Percentiles rank a stretch among this genome's conserved stretches.
Conservation (phyloP, 92 coral and sea anemone species). For the Isaurus tuberculatus region DNA sequence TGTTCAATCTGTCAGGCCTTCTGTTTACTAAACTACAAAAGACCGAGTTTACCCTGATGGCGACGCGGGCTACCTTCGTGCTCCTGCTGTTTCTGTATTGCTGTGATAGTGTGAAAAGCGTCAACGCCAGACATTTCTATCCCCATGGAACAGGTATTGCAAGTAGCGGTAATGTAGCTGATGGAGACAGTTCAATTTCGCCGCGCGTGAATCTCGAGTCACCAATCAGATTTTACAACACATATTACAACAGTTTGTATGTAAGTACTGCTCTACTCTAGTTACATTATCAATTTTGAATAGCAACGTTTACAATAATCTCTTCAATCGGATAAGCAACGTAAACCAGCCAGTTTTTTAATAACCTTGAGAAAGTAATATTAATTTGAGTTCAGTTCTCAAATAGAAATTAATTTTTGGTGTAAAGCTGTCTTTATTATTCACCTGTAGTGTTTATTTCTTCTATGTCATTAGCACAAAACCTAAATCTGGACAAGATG, state of each 20-base stretch:
- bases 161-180: conserved; percentile 5
- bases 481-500: conserved; percentile 16
- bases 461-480: conserved; percentile 14
- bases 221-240: conserved; percentile 64
- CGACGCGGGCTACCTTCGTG: conserved; percentile 17
- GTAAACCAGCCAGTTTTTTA: conserved; percentile 7
- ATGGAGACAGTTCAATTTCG: conserved; percentile 36
- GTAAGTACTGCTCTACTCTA: conserved; percentile 45
- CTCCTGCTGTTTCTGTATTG: conserved; percentile 47
- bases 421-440: conserved; percentile 20
- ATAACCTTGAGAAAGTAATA: conserved; percentile 10
- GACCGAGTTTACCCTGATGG: conserved; percentile 22
- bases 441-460: conserved; percentile 28
- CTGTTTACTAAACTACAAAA: background rate
- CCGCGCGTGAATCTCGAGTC: conserved; percentile 58
- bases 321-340: conserved; percentile 29
- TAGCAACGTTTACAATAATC: conserved; percentile 11
- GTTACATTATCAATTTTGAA: background rate
- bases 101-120: conserved; percentile 42
- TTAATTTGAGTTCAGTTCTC: background rate
- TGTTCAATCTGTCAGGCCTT: conserved; percentile 6
- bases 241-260: conserved; percentile 51
- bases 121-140: conserved; percentile 66
- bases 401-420: conserved; percentile 15
- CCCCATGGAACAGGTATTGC: conserved; percentile 63